A percentile compares a stretch with the other conserved stretches of the same genome.
Conservation (phyloP, 2,888 invertebrate genomes). For the Leptothorax acervorum region DNA sequence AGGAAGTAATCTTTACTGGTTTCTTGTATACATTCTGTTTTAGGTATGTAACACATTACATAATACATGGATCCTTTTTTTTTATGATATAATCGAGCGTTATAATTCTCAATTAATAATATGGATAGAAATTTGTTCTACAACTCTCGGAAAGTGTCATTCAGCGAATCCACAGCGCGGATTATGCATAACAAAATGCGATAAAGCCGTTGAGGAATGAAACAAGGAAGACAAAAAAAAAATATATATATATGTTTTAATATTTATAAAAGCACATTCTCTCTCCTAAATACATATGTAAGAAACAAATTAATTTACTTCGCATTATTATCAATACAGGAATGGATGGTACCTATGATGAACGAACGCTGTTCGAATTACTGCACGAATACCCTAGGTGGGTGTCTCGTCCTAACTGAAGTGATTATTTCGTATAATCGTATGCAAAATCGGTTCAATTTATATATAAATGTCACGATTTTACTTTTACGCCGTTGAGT, state of each 20-base stretch:
- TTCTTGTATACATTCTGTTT: slow-evolving; percentile 53
- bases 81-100: slow-evolving; percentile 9
- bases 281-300: slow-evolving; percentile 76
- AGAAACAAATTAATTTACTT: slow-evolving; percentile 76
- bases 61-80: slow-evolving; percentile 19
- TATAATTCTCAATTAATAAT: slow-evolving; percentile 5
- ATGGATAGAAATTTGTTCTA: slow-evolving; percentile 17
- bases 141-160: neutral
- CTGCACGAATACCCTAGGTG: slow-evolving; percentile 76
- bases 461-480: slow-evolving; percentile 58
- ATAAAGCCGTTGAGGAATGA: slow-evolving; percentile 32
- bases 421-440: slow-evolving; percentile 64
- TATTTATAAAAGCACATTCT: slow-evolving; percentile 79
- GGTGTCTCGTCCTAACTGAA: slow-evolving; percentile 76
- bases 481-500: slow-evolving; percentile 59
- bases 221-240: slow-evolving; percentile 68
- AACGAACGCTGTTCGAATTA: slow-evolving; percentile 73
- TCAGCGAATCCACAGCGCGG: neutral
- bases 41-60: slow-evolving; percentile 46
- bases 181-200: neutral
- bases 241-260: slow-evolving; percentile 68
- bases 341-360: slow-evolving; percentile 80
- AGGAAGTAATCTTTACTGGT: slow-evolving; percentile 63
- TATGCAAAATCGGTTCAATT: slow-evolving; percentile 67
- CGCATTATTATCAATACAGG: slow-evolving; percentile 79